Base-by-base conservation (phyloP, 2,888 invertebrate species). In the Capitulum mitella region DNA sequence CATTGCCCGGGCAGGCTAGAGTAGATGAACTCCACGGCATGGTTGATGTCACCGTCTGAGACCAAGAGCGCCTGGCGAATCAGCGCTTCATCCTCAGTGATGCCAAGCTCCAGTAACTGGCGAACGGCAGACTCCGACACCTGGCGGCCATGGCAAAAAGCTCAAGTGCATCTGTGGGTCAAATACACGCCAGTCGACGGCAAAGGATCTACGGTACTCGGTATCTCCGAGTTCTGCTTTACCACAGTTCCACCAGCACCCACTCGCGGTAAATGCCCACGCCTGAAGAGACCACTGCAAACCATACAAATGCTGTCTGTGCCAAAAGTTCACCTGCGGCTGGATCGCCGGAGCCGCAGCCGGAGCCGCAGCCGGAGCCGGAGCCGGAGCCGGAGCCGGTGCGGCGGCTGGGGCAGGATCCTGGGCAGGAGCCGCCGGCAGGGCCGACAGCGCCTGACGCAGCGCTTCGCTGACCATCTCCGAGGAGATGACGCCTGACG, bases 391-490 rank as follows among this genome's bases (percentile, higher is more conserved):
- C 51, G 51, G 51, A 51, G 51, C 51, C 51, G 22, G 51, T 19
- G 51, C 51, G 19, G 8, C 5, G 22, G 2, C 51, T 22, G 51
- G 51, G 22, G 51, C 51, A 16, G 51, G 51, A 51, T 5, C 43
- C 43, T 43, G 58, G 29, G 58, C 58, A 58, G 58, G 0, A 19
- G 10, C 70, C 22, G 70, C 70, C 22, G 70, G 70, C 70, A 70
- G 37, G 6, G 22, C 3, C 19, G 34, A 32, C 37, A 70, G 10
- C 22, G 70, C 70, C 37, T 70, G 34, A 6, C 70, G 34, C 22
- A 70, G 70, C 19, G 70, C 70, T 19, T 22, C 70, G 70, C 70
- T 70, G 29, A 70, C 70, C 70, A 70, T 70, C 70, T 70, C 70
- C 1, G 70, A 32, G 6, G 70, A 70, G 19, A 70, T 70, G 16